Base-by-base conservation (phyloP, 2,113 vertebrate genomes). In the Ailurus styani region DNA sequence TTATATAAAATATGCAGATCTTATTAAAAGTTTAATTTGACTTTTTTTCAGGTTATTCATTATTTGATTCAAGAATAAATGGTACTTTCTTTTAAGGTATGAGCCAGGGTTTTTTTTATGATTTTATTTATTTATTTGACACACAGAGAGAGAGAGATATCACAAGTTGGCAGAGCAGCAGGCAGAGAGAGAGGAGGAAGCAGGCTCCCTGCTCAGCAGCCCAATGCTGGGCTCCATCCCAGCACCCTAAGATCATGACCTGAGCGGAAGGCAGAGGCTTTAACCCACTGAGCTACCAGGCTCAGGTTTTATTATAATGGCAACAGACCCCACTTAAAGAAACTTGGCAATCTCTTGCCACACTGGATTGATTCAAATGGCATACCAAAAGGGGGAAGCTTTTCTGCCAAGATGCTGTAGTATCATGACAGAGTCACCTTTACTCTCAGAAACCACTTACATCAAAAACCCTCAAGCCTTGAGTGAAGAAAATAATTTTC, bases 291-390 rank as follows among this genome's bases (percentile, higher is more conserved):
- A n/a, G n/a, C n/a, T n/a, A n/a, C n/a, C n/a, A n/a, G n/a, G n/a
- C n/a, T n/a, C 95, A 45, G 40, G 93, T 64, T 91, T 96, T 4
- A 93, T 91, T 62, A 86, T 20, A 90, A 98, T 87, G n/a, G 47
- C 52, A 97, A 83, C 29, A 93, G 31, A 78, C 55, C 20, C 60
- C 25, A 37, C 57, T 92, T 85, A 34, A 89, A 91, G 54, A 95
- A 89, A 87, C 3, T 7, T 96, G 83, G 42, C 90, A 83, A 42
- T 84, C 50, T 81, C 37, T 73, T 88, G 29, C 11, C 42, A 62
- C 20, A 62, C 60, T 81, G 55, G 42, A 87, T 87, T 95, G 66
- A 89, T 96, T 78, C 64, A 72, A 62, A 75, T 37, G 9, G 7
- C 87, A 2, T 64, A 15, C 12, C 87, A 82, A 42, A 18, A 52